phyloP scores from a whole-genome alignment of 1,140 invertebrate species.

The Bombus consobrinus region DNA sequence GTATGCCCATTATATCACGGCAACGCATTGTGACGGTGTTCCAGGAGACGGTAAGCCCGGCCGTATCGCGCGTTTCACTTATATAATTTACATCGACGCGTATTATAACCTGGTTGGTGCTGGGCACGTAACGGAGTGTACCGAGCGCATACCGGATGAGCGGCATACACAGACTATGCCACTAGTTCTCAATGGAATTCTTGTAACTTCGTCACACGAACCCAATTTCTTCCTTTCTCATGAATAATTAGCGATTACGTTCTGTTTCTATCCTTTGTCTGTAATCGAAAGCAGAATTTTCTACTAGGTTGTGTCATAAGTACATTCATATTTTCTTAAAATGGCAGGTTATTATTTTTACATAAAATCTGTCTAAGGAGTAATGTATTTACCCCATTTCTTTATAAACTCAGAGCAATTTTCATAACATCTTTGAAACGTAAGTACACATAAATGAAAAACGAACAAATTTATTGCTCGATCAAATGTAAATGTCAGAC shows the following conservation, averaged over 20 bases:
- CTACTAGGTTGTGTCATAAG: too few relatives aligned
- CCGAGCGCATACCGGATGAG: constrained; percentile 51
- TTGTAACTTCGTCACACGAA: constrained; percentile 20
- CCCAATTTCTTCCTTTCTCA: constrained; percentile 26
- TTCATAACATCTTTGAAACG: too few relatives aligned
- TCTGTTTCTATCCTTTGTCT: not conserved
- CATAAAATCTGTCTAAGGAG: too few relatives aligned
- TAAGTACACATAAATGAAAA: too few relatives aligned
- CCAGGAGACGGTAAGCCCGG: not conserved
- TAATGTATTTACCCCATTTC: too few relatives aligned
- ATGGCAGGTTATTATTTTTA: too few relatives aligned
- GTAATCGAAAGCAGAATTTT: not conserved
- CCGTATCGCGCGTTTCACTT: constrained; percentile 48
- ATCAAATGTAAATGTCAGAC: too few relatives aligned
- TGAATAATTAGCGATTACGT: constrained; percentile 23
- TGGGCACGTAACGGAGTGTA: constrained; percentile 46
- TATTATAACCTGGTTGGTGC: constrained; percentile 43
- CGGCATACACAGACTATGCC: not conserved
- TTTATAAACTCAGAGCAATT: too few relatives aligned
- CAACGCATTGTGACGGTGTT: constrained; percentile 31
- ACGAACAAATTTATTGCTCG: too few relatives aligned
- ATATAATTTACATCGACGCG: constrained; percentile 55
- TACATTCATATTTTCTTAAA: too few relatives aligned
- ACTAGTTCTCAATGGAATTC: constrained; percentile 47
- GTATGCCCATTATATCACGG: constrained; percentile 49